A percentile compares a stretch with the other conserved stretches of the same genome.
Conservation (phyloP, 2,113 vertebrate species). For the Urocynchramus pylzowi region DNA sequence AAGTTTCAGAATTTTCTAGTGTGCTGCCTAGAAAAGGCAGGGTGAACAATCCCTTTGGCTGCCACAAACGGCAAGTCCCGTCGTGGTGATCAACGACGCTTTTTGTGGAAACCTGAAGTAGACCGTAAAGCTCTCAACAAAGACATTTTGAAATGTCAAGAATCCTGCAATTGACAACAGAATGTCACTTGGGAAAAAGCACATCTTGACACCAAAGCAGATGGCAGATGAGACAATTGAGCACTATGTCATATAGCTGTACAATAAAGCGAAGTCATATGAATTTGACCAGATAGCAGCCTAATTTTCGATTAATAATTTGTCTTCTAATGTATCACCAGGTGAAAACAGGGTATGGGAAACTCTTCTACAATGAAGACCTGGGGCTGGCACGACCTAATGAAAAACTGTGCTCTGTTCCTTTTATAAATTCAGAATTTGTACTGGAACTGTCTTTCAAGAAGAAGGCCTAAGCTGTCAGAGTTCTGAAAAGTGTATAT, state of each 20-base stretch:
- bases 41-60: background rate
- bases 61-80: background rate
- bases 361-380: background rate
- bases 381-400: background rate
- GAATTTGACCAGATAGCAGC: background rate
- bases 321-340: background rate
- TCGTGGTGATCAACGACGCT: background rate
- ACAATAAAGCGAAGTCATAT: background rate
- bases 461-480: background rate
- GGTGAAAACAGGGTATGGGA: background rate
- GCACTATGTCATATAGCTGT: background rate
- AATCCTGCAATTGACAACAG: constrained; percentile 38
- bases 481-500: background rate
- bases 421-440: background rate
- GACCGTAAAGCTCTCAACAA: constrained; percentile 35
- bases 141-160: constrained; percentile 56
- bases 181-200: constrained; percentile 38
- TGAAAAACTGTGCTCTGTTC: background rate
- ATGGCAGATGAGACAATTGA: constrained; percentile 51
- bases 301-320: background rate
- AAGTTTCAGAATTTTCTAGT: background rate
- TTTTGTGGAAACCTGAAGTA: constrained; percentile 4
- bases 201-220: constrained; percentile 51
- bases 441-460: background rate
- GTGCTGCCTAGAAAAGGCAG: background rate